phyloP scores from a whole-genome alignment of 2,888 invertebrate genomes.

The Habroteleia sp. region DNA sequence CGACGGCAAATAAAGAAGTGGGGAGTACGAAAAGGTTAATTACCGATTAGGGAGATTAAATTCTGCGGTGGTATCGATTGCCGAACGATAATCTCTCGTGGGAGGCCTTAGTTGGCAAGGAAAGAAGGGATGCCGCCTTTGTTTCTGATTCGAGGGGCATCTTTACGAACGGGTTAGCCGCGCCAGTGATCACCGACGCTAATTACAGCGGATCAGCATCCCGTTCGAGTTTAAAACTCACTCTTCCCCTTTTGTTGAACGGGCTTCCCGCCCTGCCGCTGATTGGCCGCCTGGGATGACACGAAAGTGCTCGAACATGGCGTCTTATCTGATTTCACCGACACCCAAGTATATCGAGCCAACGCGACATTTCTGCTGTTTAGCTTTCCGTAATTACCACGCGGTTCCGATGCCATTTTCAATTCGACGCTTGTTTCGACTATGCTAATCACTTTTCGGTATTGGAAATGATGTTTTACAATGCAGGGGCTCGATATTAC shows the following conservation, averaged over 20 bases:
- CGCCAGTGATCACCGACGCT: constrained; percentile 79
- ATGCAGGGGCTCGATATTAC: neutral
- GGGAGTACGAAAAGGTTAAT: constrained; percentile 72
- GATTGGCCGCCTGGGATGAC: constrained; percentile 78
- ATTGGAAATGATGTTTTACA: constrained; percentile 51
- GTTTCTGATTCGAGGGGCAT: constrained; percentile 75
- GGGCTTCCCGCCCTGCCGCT: constrained; percentile 76
- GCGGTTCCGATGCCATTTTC: constrained; percentile 43
- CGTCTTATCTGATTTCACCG: constrained; percentile 70
- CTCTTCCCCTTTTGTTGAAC: constrained; percentile 69
- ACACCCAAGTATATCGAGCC: constrained; percentile 55
- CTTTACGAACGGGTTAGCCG: constrained; percentile 80
- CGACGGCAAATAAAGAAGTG: constrained; percentile 35
- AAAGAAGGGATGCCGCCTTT: constrained; percentile 65
- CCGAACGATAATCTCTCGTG: constrained; percentile 74
- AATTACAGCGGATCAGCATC: constrained; percentile 79
- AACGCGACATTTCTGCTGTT: constrained; percentile 54
- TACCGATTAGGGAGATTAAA: constrained; percentile 79
- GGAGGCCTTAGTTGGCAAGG: constrained; percentile 68
- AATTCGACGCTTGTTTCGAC: constrained; percentile 50
- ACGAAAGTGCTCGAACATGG: constrained; percentile 80
- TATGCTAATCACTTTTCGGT: constrained; percentile 45
- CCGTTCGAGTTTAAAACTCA: constrained; percentile 78
- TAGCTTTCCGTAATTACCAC: constrained; percentile 63
- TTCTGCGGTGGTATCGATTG: constrained; percentile 77